Base-by-base conservation (phyloP, 2,113 vertebrate genomes). In the Microcebus murinus region DNA sequence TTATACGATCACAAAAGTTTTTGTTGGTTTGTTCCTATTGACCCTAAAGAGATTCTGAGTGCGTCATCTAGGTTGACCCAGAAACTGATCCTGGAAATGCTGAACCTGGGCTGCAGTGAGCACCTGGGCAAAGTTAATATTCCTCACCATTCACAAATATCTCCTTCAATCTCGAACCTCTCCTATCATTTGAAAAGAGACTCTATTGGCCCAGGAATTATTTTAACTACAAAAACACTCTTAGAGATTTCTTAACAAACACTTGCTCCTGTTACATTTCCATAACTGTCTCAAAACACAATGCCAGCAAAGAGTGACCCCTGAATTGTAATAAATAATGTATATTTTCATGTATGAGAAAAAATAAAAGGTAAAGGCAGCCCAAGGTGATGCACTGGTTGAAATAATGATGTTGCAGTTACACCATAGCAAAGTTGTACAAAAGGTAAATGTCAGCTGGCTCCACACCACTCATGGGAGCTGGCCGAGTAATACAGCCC, bases 291-390 rank as follows among this genome's bases (percentile, higher is more conserved):
- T 21, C 77, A 88, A 45, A 45, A 91, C 20, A 34, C 57, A 80
- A 65, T 25, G 48, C 34, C 82, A 92, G 11, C 4, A 34, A 59
- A 91, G 23, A 94, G 45, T 13, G 8, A 65, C n/a, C 42, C 15
- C 48, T 67, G 71, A 59, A 48, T 59, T 84, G 27, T 55, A 84
- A 87, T 71, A 29, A 96, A 91, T 88, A 91, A 87, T 71, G 8
- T 59, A 71, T 52, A 48, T 80, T 89, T 95, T 79, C 42, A n/a
- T 74, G 34, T 92, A 85, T 63, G 52, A 27, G 23, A 57, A 71
- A 84, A 84, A 80, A 59, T 18, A 36, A 65, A 88, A 92, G 23
- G 59, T 25, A 85, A 94, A 73, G 27, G 42, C 20, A 86, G 73
- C 45, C 52, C 80, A 86, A 31, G 11, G 71, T 39, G 13, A 90